Percentiles rank a stretch among this genome's conserved stretches.
These are phyloP conservation scores for Hirtodrosophila cameraria DNA, from an alignment of 2,888 invertebrate genomes.

Conservation along the genomic window DNA sequence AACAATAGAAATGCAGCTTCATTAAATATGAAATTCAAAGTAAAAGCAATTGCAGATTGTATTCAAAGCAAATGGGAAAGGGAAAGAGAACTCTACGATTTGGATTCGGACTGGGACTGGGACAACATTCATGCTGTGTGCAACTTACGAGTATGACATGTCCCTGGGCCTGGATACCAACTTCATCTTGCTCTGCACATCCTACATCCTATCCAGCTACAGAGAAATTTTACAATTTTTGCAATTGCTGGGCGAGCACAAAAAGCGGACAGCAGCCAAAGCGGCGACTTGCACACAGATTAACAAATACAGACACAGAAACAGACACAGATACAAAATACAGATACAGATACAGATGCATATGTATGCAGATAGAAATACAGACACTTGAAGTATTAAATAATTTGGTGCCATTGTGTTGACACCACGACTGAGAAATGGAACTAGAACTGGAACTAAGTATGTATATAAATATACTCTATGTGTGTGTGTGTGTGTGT, in stretches of 20 bases:
- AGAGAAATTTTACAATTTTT: conserved; percentile 58
- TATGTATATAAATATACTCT: background rate
- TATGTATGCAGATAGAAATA: conserved; percentile 17
- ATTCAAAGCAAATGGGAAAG: conserved; percentile 22
- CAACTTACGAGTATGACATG: conserved; percentile 31
- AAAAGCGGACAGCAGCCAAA: conserved; percentile 44
- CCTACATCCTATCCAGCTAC: background rate
- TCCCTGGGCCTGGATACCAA: conserved; percentile 29
- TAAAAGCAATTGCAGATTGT: conserved; percentile 70
- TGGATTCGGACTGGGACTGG: conserved; percentile 1
- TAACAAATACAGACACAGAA: conserved; percentile 10
- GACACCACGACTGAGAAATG: conserved; percentile 54
- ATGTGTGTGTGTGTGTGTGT: background rate
- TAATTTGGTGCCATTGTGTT: conserved; percentile 80
- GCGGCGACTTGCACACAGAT: conserved; percentile 32
- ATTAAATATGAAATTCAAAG: conserved; percentile 75
- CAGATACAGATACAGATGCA: background rate
- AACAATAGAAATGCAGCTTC: conserved; percentile 73
- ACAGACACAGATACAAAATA: conserved; percentile 14
- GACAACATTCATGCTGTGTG: conserved; percentile 31
- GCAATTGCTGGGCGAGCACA: conserved; percentile 46
- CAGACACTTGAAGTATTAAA: conserved; percentile 78
- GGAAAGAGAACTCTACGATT: background rate
- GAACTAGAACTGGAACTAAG: conserved; percentile 25
- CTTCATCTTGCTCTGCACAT: background rate